These are phyloP conservation scores for Neosalanx taihuensis DNA, from an alignment of 2,797 vertebrate genomes.

Conservation along the genomic window DNA sequence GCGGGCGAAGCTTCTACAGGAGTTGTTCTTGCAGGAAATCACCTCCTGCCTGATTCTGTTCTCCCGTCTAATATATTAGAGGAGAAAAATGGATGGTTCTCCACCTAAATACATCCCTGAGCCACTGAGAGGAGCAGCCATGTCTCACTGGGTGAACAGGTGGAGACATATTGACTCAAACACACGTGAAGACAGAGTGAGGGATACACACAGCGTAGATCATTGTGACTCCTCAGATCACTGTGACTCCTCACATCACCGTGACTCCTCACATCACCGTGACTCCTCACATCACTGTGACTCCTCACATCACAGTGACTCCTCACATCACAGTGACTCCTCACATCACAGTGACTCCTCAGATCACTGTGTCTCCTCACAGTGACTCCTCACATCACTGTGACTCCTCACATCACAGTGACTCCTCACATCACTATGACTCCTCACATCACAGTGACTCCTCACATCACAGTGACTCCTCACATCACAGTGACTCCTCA, in stretches of 20 bases:
- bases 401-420: too few species aligned
- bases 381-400: too few species aligned
- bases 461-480: neutral
- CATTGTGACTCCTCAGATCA: neutral
- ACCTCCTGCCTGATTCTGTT: constrained; percentile 27
- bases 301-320: too few species aligned
- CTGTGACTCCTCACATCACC: neutral
- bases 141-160: constrained; percentile 18
- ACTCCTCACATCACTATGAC: too few species aligned
- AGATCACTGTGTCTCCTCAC: too few species aligned
- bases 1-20: constrained; percentile 42
- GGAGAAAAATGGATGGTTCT: constrained; percentile 17
- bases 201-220: neutral
- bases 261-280: too few species aligned
- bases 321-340: too few species aligned
- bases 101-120: constrained; percentile 21
- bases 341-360: neutral
- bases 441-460: too few species aligned
- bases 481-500: neutral
- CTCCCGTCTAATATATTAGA: constrained; percentile 11
- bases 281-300: too few species aligned
- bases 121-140: constrained; percentile 12
- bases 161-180: constrained; percentile 17
- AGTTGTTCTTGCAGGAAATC: constrained; percentile 27
- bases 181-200: neutral